These are phyloP conservation scores for Cheirogaleus medius DNA, from an alignment of 2,113 vertebrate genomes.

Conservation along the genomic window DNA sequence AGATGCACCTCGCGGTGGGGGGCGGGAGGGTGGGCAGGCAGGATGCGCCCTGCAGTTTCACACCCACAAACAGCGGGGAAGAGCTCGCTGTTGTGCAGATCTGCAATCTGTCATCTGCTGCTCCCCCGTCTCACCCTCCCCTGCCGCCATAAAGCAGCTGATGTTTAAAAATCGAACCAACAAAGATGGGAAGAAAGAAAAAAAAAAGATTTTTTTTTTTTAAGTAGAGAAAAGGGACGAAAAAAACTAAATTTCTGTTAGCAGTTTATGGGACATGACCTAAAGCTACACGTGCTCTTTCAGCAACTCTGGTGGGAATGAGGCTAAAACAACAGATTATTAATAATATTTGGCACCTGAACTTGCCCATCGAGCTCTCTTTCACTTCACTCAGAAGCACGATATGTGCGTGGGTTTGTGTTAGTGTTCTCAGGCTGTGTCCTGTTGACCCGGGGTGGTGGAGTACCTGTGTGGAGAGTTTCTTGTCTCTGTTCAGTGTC, in stretches of 20 bases:
- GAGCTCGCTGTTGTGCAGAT: background rate
- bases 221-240: background rate
- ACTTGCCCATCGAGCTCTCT: fast-evolving
- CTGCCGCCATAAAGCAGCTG: background rate
- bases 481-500: background rate
- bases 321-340: background rate
- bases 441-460: background rate
- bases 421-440: background rate
- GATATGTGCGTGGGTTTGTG: background rate
- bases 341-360: background rate
- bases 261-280: background rate
- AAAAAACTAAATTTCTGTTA: background rate
- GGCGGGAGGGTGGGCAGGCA: background rate
- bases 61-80: background rate
- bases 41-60: fast-evolving
- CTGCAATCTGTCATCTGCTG: background rate
- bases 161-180: background rate
- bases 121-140: background rate
- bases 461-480: fast-evolving
- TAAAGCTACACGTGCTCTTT: background rate
- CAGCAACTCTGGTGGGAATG: background rate
- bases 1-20: background rate
- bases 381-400: fast-evolving
- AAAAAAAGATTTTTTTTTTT: background rate
- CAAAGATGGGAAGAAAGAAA: background rate